Percentiles rank a stretch among this genome's conserved stretches.
Conservation (phyloP, 2,888 invertebrate species). For the Melanostoma mellinum region DNA sequence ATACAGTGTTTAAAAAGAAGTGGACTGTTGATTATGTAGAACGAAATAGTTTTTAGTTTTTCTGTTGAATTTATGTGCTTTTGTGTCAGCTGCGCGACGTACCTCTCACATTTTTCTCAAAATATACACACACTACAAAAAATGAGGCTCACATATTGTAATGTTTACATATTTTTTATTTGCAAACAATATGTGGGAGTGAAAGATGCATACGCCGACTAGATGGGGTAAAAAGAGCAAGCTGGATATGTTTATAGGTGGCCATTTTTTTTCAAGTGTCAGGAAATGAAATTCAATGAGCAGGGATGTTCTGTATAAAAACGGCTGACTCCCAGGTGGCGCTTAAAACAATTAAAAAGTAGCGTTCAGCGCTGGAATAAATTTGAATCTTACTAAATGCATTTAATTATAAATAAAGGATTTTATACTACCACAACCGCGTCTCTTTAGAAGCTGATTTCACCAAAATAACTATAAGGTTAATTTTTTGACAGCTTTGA, state of each 20-base stretch:
- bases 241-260: not conserved
- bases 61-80: constrained; percentile 38
- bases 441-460: too few relatives aligned
- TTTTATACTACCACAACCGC: too few relatives aligned
- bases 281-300: constrained; percentile 21
- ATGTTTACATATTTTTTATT: constrained; percentile 73
- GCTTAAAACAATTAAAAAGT: not conserved
- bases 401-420: too few relatives aligned
- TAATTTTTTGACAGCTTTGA: too few relatives aligned
- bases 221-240: constrained; percentile 10
- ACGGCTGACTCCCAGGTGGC: constrained; percentile 18
- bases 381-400: too few relatives aligned
- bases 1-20: too few relatives aligned
- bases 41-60: not conserved
- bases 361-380: too few relatives aligned
- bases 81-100: constrained; percentile 65
- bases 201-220: constrained; percentile 20
- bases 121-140: constrained; percentile 44
- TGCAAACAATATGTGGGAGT: constrained; percentile 68
- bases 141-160: constrained; percentile 43
- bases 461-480: too few relatives aligned
- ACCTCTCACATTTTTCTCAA: constrained; percentile 34
- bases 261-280: constrained; percentile 49
- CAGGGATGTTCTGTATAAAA: not conserved
- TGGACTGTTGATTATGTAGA: too few relatives aligned